These are phyloP conservation scores for Xanthia icteritia DNA, from an alignment of 2,888 invertebrate genomes.

Conservation along the genomic window DNA sequence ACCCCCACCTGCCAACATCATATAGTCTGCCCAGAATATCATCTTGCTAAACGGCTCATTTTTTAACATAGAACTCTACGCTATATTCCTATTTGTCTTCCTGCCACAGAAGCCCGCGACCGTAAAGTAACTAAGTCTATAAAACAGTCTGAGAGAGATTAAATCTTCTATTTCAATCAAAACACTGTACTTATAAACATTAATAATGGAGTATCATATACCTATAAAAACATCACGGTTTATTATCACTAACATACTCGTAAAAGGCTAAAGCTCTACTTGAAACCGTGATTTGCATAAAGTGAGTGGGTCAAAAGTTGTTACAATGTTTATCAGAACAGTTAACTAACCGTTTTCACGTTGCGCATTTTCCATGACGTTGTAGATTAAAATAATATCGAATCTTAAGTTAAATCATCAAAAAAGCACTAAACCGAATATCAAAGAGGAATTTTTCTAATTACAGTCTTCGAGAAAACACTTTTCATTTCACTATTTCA, in stretches of 20 bases:
- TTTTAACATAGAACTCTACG: too few relatives aligned
- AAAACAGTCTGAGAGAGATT: too few relatives aligned
- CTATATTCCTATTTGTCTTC: too few relatives aligned
- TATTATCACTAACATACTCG: neutral
- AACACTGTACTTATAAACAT: neutral
- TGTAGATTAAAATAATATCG: neutral
- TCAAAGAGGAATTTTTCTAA: neutral
- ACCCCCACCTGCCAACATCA: too few relatives aligned
- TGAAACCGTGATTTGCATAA: constrained; percentile 29
- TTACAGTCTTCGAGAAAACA: too few relatives aligned
- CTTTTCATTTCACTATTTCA: neutral
- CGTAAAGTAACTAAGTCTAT: too few relatives aligned
- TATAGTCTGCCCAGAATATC: too few relatives aligned
- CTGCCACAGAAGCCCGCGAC: too few relatives aligned
- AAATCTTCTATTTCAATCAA: neutral
- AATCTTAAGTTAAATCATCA: too few relatives aligned
- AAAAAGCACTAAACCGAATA: neutral
- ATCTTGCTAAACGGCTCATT: too few relatives aligned
- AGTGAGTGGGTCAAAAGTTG: constrained; percentile 22
- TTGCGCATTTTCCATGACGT: neutral
- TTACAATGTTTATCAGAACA: constrained; percentile 24
- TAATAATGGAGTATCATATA: constrained; percentile 1
- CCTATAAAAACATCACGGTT: neutral
- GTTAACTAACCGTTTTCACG: constrained; percentile 3
- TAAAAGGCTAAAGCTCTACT: constrained; percentile 1